Percentiles rank a stretch among this genome's conserved stretches.
These are phyloP conservation scores for Tinea trinotella DNA, from an alignment of 2,888 invertebrate species.

Conservation along the genomic window DNA sequence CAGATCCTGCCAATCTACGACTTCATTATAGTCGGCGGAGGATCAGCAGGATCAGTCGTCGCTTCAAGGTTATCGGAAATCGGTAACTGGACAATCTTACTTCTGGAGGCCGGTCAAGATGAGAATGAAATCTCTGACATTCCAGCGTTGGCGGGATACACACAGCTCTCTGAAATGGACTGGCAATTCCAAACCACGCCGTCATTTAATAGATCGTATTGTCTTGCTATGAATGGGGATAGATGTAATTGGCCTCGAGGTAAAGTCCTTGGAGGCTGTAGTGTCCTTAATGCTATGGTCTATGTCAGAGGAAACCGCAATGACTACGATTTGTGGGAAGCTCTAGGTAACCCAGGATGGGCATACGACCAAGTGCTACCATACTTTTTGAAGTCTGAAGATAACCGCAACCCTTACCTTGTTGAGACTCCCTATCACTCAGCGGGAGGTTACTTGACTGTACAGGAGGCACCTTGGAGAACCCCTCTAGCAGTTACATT, in stretches of 20 bases:
- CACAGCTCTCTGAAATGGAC: slow-evolving; percentile 88
- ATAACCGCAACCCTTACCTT: slow-evolving; percentile 88
- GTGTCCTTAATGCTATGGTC: slow-evolving; percentile 92
- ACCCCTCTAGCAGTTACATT: slow-evolving; percentile 87
- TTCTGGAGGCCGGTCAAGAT: slow-evolving; percentile 90
- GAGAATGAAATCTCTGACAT: slow-evolving; percentile 92
- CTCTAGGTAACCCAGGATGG: slow-evolving; percentile 89
- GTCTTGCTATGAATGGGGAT: slow-evolving; percentile 89
- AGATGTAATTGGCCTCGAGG: slow-evolving; percentile 94
- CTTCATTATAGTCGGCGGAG: slow-evolving; percentile 89
- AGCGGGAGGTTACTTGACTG: slow-evolving; percentile 85
- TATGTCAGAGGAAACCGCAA: slow-evolving; percentile 90
- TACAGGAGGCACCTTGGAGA: slow-evolving; percentile 88
- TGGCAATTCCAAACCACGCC: slow-evolving; percentile 94
- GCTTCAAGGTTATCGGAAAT: slow-evolving; percentile 88
- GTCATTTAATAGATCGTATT: slow-evolving; percentile 82
- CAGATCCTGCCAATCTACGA: slow-evolving; percentile 86
- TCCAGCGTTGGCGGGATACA: slow-evolving; percentile 87
- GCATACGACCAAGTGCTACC: slow-evolving; percentile 84
- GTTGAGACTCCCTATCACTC: slow-evolving; percentile 81
- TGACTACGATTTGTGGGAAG: slow-evolving; percentile 91
- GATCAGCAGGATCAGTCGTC: slow-evolving; percentile 91
- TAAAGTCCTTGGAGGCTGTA: slow-evolving; percentile 90
- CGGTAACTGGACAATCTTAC: slow-evolving; percentile 84
- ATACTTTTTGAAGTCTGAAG: slow-evolving; percentile 90